These are phyloP conservation scores for Grantiella picta DNA, from an alignment of 2,113 vertebrate species.

Conservation along the genomic window DNA sequence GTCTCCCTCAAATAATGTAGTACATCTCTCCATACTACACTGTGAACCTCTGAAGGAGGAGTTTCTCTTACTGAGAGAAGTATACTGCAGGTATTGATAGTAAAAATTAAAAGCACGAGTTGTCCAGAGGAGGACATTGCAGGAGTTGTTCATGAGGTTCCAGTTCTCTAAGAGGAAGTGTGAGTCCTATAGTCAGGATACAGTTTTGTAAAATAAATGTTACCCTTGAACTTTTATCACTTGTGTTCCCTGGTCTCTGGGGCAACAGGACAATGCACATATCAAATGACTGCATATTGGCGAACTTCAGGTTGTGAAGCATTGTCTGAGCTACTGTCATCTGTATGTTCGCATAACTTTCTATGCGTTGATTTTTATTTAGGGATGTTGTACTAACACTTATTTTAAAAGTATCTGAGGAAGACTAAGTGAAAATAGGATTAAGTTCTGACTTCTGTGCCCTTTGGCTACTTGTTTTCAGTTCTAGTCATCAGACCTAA, in stretches of 20 bases:
- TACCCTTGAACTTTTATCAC: fast-evolving
- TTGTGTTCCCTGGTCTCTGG: not conserved
- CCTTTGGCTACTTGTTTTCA: not conserved
- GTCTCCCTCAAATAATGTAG: not conserved
- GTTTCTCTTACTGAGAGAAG: not conserved
- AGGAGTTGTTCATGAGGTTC: not conserved
- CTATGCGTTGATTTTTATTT: not conserved
- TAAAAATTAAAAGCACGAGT: not conserved
- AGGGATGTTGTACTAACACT: not conserved
- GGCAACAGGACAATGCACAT: not conserved
- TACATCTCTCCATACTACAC: not conserved
- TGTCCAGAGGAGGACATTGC: not conserved
- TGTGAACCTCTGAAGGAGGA: not conserved
- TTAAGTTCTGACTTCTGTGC: not conserved
- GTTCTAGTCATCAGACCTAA: not conserved
- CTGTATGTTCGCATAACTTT: not conserved
- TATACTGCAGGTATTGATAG: not conserved
- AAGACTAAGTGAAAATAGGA: not conserved
- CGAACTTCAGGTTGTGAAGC: not conserved
- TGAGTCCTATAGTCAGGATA: not conserved
- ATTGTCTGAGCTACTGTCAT: not conserved
- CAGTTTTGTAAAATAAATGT: not conserved
- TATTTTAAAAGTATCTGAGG: not conserved
- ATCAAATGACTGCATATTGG: not conserved
- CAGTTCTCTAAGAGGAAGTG: fast-evolving